Evolutionary conservation across 2,888 invertebrate species (phyloP).

Genomic region (Kuschelorhynchus macadamiae): DNA sequence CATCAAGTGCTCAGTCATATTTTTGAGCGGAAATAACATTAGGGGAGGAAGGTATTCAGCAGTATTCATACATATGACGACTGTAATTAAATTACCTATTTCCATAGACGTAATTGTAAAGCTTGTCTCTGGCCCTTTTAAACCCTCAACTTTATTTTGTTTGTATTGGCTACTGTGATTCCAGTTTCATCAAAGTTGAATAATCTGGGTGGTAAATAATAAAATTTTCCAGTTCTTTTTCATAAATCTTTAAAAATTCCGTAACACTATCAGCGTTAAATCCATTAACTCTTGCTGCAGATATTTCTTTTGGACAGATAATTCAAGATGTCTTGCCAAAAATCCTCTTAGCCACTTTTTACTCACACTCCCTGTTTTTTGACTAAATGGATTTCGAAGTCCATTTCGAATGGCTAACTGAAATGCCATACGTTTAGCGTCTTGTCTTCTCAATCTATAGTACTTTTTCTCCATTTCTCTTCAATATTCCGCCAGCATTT

Average conservation of each 20-base stretch:
- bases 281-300: conserved; percentile 3
- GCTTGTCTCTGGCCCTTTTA: conserved; percentile 6
- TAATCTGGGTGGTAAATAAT: conserved; percentile 13
- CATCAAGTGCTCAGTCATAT: conserved; percentile 18
- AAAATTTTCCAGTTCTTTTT: conserved; percentile 9
- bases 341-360: conserved; percentile 23
- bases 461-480: conserved; percentile 10
- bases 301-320: conserved; percentile 17
- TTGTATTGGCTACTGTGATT: conserved; percentile 16
- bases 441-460: conserved; percentile 18
- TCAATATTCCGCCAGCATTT: conserved; percentile 6
- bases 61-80: conserved; percentile 9
- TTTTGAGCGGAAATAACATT: conserved; percentile 11
- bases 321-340: conserved; percentile 3
- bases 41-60: no score
- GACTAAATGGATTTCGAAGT: conserved; percentile 5
- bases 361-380: not conserved
- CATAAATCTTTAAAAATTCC: conserved; percentile 3
- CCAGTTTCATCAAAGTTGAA: conserved; percentile 23
- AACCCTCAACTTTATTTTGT: conserved; percentile 14
- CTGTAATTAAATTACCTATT: conserved; percentile 15
- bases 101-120: conserved; percentile 5
- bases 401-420: conserved; percentile 13
- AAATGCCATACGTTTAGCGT: conserved; percentile 23
- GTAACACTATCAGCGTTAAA: not conserved